phyloP scores from a whole-genome alignment of 2,797 vertebrate genomes.

The Holocentrus rufus region DNA sequence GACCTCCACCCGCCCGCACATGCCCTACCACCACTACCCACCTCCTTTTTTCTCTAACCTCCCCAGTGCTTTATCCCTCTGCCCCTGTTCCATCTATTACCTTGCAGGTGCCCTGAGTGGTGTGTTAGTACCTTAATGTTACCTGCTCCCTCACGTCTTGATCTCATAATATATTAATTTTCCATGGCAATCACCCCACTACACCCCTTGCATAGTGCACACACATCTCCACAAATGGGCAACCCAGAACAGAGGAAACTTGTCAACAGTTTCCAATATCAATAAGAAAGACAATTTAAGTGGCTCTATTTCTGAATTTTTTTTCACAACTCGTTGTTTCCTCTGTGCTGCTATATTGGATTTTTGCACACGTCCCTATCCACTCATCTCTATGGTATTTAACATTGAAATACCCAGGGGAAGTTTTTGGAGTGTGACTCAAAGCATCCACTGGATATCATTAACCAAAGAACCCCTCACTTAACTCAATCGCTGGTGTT shows the following conservation, averaged over 20 bases:
- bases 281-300: conserved; percentile 18
- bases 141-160: conserved; percentile 53
- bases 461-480: conserved; percentile 57
- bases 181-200: conserved; percentile 57
- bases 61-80: conserved; percentile 43
- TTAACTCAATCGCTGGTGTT: conserved; percentile 44
- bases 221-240: conserved; percentile 50
- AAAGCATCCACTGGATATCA: conserved; percentile 60
- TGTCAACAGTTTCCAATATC: conserved; percentile 4
- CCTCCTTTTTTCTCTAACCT: conserved; percentile 55
- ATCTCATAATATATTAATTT: conserved; percentile 63
- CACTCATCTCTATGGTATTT: conserved; percentile 57
- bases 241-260: conserved; percentile 69
- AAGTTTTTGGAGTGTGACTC: conserved; percentile 45
- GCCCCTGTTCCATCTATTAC: conserved; percentile 46
- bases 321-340: conserved; percentile 54
- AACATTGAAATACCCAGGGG: conserved; percentile 61
- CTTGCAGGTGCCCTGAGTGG: conserved; percentile 59
- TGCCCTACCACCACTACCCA: conserved; percentile 45
- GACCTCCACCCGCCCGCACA: conserved; percentile 57
- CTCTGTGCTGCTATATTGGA: conserved; percentile 70
- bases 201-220: conserved; percentile 44
- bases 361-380: conserved; percentile 44
- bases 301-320: conserved; percentile 24
- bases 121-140: conserved; percentile 50